Evolutionary conservation across 64 coral and sea anemone genomes (phyloP).

Genomic region (Actinia tenebrosa): DNA sequence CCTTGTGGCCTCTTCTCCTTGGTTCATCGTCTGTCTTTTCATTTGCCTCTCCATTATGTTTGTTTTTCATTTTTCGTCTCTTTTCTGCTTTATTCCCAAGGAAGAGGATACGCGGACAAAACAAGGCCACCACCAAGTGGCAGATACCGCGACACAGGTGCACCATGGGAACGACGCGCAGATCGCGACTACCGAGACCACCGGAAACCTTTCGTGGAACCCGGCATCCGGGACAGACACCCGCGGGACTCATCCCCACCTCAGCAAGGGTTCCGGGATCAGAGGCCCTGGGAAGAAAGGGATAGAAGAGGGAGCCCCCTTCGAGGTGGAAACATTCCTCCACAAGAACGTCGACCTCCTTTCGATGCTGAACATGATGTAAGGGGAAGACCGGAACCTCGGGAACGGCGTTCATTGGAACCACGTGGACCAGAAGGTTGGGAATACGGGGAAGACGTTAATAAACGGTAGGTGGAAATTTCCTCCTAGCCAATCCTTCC

Average conservation of each 20-base stretch:
- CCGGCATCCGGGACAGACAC: slow-evolving; percentile 46
- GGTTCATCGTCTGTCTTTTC: background rate
- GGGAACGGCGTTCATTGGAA: slow-evolving; percentile 33
- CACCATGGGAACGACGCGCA: slow-evolving; percentile 76
- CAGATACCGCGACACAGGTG: slow-evolving; percentile 60
- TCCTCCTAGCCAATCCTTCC: background rate
- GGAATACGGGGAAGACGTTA: slow-evolving; percentile 67
- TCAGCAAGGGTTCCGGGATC: slow-evolving; percentile 27
- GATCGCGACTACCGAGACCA: slow-evolving; percentile 65
- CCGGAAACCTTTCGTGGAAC: slow-evolving; percentile 27
- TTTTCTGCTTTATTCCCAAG: background rate
- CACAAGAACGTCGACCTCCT: slow-evolving; percentile 35
- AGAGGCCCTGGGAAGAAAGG: slow-evolving; percentile 68
- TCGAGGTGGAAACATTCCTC: slow-evolving; percentile 8
- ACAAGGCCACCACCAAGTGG: slow-evolving; percentile 37
- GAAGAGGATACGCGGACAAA: slow-evolving; percentile 28
- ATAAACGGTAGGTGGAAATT: background rate
- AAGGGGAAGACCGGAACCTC: slow-evolving; percentile 35
- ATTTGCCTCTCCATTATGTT: background rate
- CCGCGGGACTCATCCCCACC: slow-evolving; percentile 40
- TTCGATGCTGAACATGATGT: slow-evolving; percentile 31
- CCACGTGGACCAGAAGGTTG: slow-evolving; percentile 51
- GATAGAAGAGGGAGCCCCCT: slow-evolving; percentile 61
- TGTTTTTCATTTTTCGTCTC: background rate
- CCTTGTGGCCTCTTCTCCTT: background rate